Percentiles rank a stretch among this genome's conserved stretches.
Evolutionary conservation across 2,888 invertebrate genomes (phyloP).

Genomic region (Scrobipalpa costella): DNA sequence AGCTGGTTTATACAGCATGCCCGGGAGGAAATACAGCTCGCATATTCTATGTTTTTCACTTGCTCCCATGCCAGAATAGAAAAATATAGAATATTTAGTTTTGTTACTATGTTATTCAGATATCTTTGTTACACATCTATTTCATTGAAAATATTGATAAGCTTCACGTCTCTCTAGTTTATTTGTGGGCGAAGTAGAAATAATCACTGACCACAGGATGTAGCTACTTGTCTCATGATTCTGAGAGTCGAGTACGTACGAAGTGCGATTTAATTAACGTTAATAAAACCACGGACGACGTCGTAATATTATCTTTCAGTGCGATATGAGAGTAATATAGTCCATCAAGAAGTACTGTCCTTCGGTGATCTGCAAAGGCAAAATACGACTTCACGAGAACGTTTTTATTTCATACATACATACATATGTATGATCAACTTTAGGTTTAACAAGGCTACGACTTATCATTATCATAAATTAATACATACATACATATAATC

Average conservation of each 20-base stretch:
- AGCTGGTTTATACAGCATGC: no score
- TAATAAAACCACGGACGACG: constrained; percentile 12
- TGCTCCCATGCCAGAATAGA: no score
- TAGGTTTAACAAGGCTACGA: no score
- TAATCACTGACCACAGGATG: background rate
- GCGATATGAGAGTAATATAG: constrained; percentile 5
- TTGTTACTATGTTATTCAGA: background rate
- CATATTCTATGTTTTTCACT: no score
- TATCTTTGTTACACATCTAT: constrained; percentile 2
- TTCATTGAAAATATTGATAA: background rate
- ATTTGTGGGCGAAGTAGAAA: background rate
- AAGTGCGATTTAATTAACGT: constrained; percentile 18
- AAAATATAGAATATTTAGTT: background rate
- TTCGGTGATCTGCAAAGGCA: background rate
- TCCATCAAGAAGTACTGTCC: background rate
- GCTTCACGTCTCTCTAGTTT: background rate
- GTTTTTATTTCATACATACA: background rate
- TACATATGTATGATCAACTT: no score
- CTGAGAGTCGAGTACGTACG: constrained; percentile 4
- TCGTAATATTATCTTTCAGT: constrained; percentile 16
- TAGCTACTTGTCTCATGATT: constrained; percentile 2
- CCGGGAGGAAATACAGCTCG: no score
- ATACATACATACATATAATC: no score
- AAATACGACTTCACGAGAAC: background rate
- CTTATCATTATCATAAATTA: no score